Evolutionary conservation across 1,140 invertebrate species (phyloP).

Genomic region (Lasioglossum baleicum): DNA sequence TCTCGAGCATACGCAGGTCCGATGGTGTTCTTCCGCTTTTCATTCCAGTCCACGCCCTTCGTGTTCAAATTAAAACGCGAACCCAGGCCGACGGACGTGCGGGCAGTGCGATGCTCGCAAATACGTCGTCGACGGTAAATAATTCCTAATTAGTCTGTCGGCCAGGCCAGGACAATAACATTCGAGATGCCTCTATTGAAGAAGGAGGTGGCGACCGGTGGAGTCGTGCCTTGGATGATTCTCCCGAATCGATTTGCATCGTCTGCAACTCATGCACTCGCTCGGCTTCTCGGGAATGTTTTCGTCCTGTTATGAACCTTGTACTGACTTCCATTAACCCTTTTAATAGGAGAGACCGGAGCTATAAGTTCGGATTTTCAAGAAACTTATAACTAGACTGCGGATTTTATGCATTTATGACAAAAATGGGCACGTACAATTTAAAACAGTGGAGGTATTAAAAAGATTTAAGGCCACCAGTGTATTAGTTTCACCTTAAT

Average conservation of each 20-base stretch:
- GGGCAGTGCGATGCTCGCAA: conserved; percentile 37
- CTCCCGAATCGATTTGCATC: not conserved
- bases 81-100: conserved; percentile 43
- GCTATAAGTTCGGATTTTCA: too few relatives aligned
- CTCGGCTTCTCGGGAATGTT: not conserved
- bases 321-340: too few relatives aligned
- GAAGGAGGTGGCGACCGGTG: not conserved
- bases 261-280: not conserved
- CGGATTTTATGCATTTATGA: too few relatives aligned
- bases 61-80: conserved; percentile 57
- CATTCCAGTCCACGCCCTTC: conserved; percentile 50
- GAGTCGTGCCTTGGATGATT: conserved; percentile 13
- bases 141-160: conserved; percentile 50
- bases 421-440: too few relatives aligned
- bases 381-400: too few relatives aligned
- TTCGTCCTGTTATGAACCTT: not conserved
- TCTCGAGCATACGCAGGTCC: conserved; percentile 34
- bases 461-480: too few relatives aligned
- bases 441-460: too few relatives aligned
- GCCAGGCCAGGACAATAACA: conserved; percentile 23
- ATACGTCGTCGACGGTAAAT: conserved; percentile 52
- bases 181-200: conserved; percentile 35
- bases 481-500: too few relatives aligned
- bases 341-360: too few relatives aligned
- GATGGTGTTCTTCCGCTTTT: conserved; percentile 57